Conservation (phyloP, 2,888 invertebrate species). For the Ophion ellenae region DNA sequence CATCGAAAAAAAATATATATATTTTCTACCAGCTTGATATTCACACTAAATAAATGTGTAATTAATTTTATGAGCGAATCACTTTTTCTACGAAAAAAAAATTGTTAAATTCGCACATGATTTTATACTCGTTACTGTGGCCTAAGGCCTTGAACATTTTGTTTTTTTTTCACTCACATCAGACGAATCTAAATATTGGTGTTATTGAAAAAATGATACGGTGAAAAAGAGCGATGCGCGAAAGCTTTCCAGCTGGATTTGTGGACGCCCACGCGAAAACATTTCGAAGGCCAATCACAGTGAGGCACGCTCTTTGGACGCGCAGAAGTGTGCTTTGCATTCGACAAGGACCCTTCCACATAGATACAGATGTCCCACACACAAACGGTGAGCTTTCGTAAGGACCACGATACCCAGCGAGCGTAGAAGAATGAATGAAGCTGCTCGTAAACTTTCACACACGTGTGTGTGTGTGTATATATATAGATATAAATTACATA, state of each 20-base stretch:
- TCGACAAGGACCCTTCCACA: slow-evolving; percentile 35
- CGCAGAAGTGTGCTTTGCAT: slow-evolving; percentile 66
- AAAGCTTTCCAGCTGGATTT: slow-evolving; percentile 54
- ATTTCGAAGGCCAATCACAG: slow-evolving; percentile 71
- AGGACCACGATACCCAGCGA: slow-evolving; percentile 31
- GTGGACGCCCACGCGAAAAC: slow-evolving; percentile 69
- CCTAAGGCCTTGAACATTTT: no score
- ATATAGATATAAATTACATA: not conserved
- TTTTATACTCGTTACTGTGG: no score
- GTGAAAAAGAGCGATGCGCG: slow-evolving; percentile 30
- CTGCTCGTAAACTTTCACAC: slow-evolving; percentile 41
- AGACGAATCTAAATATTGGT: no score
- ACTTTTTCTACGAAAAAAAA: no score
- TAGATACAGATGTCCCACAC: not conserved
- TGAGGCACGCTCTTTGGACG: slow-evolving; percentile 70
- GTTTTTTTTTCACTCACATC: no score
- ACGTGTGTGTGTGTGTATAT: not conserved
- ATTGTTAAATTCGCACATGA: no score
- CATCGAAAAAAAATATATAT: no score
- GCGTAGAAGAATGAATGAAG: slow-evolving; percentile 74
- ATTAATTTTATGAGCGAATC: no score
- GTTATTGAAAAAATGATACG: not conserved
- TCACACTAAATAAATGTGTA: no score
- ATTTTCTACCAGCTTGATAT: no score
- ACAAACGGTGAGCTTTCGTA: slow-evolving; percentile 13